A percentile compares a stretch with the other conserved stretches of the same genome.
Evolutionary conservation across 1,140 invertebrate species (phyloP).

Genomic region (Paraescarpia echinospica): DNA sequence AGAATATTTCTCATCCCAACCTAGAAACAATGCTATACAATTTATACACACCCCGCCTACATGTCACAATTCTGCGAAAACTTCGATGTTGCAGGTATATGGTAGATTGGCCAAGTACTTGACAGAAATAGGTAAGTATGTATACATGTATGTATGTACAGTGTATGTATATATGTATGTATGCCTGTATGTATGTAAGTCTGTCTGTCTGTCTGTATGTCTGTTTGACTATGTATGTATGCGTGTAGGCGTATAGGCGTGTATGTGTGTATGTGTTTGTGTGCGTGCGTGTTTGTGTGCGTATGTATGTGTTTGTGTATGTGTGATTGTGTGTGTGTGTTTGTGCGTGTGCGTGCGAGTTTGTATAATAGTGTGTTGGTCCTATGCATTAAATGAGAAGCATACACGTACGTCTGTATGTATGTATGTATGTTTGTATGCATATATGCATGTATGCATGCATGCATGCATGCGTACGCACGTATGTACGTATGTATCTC

Average conservation of each 20-base stretch:
- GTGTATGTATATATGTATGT: not conserved
- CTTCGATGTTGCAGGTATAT: not conserved
- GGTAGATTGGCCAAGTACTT: not conserved
- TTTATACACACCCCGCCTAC: not conserved
- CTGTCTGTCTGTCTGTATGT: not conserved
- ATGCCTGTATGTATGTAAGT: not conserved
- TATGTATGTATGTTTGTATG: not conserved
- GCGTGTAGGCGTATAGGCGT: no score
- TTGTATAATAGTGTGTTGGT: no score
- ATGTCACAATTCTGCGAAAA: not conserved
- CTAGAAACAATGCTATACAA: no score
- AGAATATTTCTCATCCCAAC: no score
- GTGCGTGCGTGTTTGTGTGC: no score
- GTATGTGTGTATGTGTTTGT: not conserved
- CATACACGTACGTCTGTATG: no score
- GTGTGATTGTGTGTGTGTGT: not conserved
- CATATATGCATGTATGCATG: conserved; percentile 23
- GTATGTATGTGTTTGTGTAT: not conserved
- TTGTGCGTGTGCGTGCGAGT: no score
- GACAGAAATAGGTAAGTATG: conserved; percentile 1
- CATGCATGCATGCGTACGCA: no score
- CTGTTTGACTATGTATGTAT: not conserved
- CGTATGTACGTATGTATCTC: no score
- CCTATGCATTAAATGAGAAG: no score
- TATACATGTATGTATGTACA: not conserved